Evolutionary conservation across 2,797 vertebrate species (phyloP).

Genomic region (Xiphorhynchus erythropygius): DNA sequence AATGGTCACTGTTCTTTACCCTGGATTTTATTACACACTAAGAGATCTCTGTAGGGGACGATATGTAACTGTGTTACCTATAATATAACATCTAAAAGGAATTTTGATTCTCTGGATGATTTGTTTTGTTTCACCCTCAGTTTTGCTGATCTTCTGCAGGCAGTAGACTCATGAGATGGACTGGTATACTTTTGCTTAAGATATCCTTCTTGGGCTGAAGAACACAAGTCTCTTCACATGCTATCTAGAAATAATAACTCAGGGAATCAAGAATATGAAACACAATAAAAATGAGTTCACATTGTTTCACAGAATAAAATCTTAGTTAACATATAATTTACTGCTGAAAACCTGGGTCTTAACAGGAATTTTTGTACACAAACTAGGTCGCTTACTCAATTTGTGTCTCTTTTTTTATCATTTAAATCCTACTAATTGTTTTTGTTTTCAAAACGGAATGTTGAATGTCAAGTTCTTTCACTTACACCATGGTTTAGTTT

Average conservation of each 20-base stretch:
- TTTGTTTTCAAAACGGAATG: background rate
- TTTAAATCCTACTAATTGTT: constrained; percentile 5
- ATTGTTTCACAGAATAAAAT: background rate
- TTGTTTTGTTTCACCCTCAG: background rate
- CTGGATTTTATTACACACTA: background rate
- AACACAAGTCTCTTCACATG: background rate
- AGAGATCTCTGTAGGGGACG: background rate
- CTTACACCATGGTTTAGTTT: background rate
- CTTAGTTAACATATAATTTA: background rate
- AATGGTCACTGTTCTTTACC: background rate
- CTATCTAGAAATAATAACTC: background rate
- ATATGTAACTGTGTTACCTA: background rate
- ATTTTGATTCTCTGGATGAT: background rate
- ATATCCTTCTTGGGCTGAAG: background rate
- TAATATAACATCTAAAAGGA: background rate
- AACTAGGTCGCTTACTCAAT: background rate
- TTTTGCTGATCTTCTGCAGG: background rate
- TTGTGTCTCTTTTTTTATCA: background rate
- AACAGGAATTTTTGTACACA: background rate
- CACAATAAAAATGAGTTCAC: background rate
- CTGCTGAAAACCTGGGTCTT: background rate
- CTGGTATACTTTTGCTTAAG: background rate
- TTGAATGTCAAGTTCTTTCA: background rate
- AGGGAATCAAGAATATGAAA: background rate
- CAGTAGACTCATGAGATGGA: background rate